Conservation (phyloP, 2,113 vertebrate species). For the Podarcis muralis region DNA sequence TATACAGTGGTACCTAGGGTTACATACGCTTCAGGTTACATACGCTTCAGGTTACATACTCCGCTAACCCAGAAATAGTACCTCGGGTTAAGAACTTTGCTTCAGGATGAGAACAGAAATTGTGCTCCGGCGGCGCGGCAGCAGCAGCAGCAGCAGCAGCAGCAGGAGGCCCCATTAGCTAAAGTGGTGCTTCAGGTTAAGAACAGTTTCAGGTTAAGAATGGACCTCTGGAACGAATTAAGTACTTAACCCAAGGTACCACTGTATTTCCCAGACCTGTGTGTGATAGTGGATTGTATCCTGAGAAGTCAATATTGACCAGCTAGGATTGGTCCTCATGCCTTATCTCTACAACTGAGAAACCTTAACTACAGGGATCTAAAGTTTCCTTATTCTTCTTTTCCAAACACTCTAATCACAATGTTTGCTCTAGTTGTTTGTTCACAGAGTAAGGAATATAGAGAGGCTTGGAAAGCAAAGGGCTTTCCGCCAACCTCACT, state of each 20-base stretch:
- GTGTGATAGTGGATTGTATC: not conserved
- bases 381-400: not conserved
- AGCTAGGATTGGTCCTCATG: not conserved
- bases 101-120: too few relatives aligned
- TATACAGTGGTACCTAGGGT: not conserved
- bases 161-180: too few relatives aligned
- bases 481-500: not conserved
- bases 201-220: too few relatives aligned
- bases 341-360: not conserved
- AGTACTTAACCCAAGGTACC: too few relatives aligned
- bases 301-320: not conserved
- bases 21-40: too few relatives aligned
- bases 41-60: too few relatives aligned
- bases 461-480: not conserved
- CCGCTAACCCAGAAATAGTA: too few relatives aligned
- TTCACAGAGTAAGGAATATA: slow-evolving; percentile 2
- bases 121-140: rapidly evolving
- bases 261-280: not conserved
- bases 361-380: not conserved
- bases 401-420: not conserved
- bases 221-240: too few relatives aligned
- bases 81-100: too few relatives aligned
- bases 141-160: rapidly evolving
- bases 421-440: not conserved
- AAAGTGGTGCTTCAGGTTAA: too few relatives aligned